Percentiles rank a stretch among this genome's conserved stretches.
Evolutionary conservation across 1,140 invertebrate species (phyloP).

Genomic region (Aphis gossypii): DNA sequence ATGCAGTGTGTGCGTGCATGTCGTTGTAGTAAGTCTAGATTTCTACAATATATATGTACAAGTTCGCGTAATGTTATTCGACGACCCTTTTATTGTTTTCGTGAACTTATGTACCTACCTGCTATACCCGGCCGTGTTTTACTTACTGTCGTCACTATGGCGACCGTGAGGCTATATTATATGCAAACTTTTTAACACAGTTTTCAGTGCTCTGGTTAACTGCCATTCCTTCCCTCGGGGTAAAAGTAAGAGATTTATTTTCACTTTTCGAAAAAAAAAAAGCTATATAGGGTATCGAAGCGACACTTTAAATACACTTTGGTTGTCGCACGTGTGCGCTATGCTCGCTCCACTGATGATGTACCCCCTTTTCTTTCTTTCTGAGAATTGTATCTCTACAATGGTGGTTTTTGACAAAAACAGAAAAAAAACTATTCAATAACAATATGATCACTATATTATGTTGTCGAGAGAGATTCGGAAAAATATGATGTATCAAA

Average conservation of each 20-base stretch:
- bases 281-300: neutral
- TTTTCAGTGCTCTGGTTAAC: slow-evolving; percentile 44
- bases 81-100: slow-evolving; percentile 56
- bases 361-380: too few species aligned
- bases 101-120: slow-evolving; percentile 41
- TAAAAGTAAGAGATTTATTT: slow-evolving; percentile 20
- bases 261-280: neutral
- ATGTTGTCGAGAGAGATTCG: too few species aligned
- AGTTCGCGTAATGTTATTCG: neutral
- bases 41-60: slow-evolving; percentile 19
- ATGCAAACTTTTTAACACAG: slow-evolving; percentile 54
- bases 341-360: neutral
- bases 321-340: neutral
- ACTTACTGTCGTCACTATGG: slow-evolving; percentile 43
- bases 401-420: neutral
- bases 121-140: slow-evolving; percentile 29
- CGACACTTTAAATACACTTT: neutral
- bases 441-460: neutral
- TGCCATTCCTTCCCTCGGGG: neutral
- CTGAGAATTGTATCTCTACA: too few species aligned
- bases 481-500: neutral
- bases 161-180: slow-evolving; percentile 13
- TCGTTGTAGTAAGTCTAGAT: neutral
- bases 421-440: neutral
- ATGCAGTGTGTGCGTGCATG: neutral